These are phyloP conservation scores for Leptobrachium ailaonicum DNA, from an alignment of 2,113 vertebrate genomes.

Conservation along the genomic window DNA sequence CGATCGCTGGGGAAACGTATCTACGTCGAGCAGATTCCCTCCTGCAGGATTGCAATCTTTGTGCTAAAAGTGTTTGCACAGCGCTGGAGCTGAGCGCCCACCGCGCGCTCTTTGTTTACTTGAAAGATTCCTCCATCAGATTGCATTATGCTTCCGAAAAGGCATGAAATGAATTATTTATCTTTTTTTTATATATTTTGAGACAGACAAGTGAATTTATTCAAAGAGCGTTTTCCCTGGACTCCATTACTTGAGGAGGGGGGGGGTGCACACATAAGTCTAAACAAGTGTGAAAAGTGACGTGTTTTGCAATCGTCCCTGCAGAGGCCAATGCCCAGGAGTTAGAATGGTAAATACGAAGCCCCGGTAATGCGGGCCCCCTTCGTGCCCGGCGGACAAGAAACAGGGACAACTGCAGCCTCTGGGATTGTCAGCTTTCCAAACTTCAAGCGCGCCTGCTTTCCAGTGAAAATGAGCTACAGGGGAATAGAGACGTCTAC, in stretches of 20 bases:
- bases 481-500: constrained; percentile 28
- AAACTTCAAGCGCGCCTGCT: constrained; percentile 45
- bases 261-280: neutral
- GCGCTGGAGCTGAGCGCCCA: neutral
- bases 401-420: constrained; percentile 40
- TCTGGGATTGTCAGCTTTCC: constrained; percentile 40
- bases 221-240: constrained; percentile 27
- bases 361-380: constrained; percentile 24
- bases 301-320: constrained; percentile 23
- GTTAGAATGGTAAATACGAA: constrained; percentile 40
- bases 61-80: neutral
- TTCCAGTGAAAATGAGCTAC: constrained; percentile 46
- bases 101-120: neutral
- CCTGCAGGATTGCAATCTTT: neutral
- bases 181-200: constrained; percentile 44
- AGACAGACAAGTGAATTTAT: neutral
- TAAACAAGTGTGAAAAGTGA: constrained; percentile 30
- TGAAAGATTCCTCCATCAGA: constrained; percentile 16
- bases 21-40: neutral
- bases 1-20: neutral
- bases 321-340: constrained; percentile 1
- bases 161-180: neutral
- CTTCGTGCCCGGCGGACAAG: constrained; percentile 6
- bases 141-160: constrained; percentile 26
- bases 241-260: constrained; percentile 25